phyloP scores from a whole-genome alignment of 37 sponge, comb jelly and placozoan genomes.

The Eunapius fragilis region DNA sequence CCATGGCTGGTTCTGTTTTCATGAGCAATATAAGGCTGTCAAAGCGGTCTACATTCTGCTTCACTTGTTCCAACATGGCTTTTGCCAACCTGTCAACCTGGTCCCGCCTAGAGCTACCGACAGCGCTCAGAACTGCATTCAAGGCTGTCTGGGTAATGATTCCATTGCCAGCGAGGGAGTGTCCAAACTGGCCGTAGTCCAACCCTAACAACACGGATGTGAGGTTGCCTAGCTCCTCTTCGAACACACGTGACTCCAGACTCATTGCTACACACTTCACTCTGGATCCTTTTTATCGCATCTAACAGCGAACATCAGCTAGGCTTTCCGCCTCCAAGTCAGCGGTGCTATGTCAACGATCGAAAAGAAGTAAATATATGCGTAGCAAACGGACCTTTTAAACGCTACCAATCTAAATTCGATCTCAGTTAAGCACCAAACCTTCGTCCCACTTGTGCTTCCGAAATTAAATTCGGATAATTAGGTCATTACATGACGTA shows the following conservation, averaged over 20 bases:
- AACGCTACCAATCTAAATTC: too few species aligned
- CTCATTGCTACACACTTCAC: neutral
- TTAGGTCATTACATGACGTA: too few species aligned
- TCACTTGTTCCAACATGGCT: neutral
- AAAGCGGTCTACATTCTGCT: neutral
- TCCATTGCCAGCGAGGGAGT: neutral
- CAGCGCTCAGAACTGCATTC: neutral
- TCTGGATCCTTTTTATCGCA: neutral
- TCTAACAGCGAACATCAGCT: neutral
- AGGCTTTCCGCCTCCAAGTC: neutral
- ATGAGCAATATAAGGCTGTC: neutral
- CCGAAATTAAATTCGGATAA: too few species aligned
- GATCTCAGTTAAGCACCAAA: too few species aligned
- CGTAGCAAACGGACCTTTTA: too few species aligned
- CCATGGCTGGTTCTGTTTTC: neutral
- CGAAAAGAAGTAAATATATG: neutral
- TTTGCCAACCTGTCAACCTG: neutral
- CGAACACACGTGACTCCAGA: neutral
- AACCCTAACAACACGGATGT: neutral
- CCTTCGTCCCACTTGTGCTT: too few species aligned
- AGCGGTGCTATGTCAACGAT: neutral
- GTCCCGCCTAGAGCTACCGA: neutral
- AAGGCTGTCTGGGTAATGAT: neutral
- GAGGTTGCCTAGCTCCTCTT: neutral
- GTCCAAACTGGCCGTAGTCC: neutral